phyloP scores from a whole-genome alignment of 64 coral and sea anemone genomes.

The Montipora capricornis region DNA sequence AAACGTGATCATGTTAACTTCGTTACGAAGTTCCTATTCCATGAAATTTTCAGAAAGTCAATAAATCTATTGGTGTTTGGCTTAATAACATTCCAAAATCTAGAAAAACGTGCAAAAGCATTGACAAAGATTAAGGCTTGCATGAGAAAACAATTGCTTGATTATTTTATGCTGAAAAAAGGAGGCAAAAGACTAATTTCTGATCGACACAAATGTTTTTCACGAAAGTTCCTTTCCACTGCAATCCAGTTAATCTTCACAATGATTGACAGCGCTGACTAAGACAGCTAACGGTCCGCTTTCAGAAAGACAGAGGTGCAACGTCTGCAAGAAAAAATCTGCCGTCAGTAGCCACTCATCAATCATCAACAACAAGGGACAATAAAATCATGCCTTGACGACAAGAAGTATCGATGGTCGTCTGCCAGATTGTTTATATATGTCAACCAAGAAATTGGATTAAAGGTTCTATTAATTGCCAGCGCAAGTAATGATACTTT shows the following conservation, averaged over 20 bases:
- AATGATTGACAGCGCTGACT: neutral
- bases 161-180: neutral
- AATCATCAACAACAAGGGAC: slow-evolving; percentile 22
- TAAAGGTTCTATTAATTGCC: neutral
- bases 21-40: neutral
- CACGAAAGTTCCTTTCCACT: neutral
- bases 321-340: slow-evolving; percentile 38
- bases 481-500: neutral
- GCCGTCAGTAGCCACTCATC: slow-evolving; percentile 5
- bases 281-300: neutral
- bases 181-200: neutral
- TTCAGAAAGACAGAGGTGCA: slow-evolving; percentile 29
- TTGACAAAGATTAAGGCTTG: neutral
- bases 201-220: neutral
- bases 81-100: neutral
- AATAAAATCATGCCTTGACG: neutral
- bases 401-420: neutral
- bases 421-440: neutral
- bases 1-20: neutral
- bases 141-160: neutral
- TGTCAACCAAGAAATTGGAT: neutral
- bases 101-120: neutral
- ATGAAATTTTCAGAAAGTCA: neutral
- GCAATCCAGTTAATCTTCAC: neutral
- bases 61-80: neutral